A percentile compares a stretch with the other conserved stretches of the same genome.
Evolutionary conservation across 2,113 vertebrate genomes (phyloP).

Genomic region (Callospermophilus lateralis): DNA sequence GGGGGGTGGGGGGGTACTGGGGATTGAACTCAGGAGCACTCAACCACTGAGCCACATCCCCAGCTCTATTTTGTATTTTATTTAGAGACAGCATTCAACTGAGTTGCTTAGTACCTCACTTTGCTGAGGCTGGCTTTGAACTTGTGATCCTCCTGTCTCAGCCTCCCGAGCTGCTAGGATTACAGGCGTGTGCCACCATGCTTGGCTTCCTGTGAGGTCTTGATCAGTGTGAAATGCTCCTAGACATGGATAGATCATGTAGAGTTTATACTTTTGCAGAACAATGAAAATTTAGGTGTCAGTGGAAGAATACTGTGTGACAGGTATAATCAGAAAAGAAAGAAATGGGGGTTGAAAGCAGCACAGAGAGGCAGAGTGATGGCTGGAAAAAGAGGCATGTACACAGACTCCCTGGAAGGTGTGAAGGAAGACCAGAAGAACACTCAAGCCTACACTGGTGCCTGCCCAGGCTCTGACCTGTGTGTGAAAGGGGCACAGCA

Average conservation of each 20-base stretch:
- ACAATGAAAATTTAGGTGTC: neutral
- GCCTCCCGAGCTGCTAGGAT: no score
- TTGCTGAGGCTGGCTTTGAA: no score
- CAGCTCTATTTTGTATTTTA: no score
- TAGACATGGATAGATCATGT: accelerated
- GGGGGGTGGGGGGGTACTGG: no score
- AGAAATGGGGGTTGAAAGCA: neutral
- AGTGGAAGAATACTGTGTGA: neutral
- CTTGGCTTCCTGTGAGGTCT: no score
- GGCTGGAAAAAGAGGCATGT: neutral
- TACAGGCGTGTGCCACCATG: no score
- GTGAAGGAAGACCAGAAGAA: neutral
- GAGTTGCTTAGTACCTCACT: no score
- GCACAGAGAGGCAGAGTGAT: neutral
- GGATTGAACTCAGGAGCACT: no score
- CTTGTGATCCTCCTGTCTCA: no score
- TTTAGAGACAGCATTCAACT: no score
- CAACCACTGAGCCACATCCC: no score
- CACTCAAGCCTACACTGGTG: neutral
- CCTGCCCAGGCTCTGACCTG: neutral
- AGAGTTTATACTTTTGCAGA: neutral
- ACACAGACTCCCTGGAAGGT: neutral
- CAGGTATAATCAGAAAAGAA: neutral
- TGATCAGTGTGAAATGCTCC: neutral
- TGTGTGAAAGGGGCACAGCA: neutral